Percentiles rank a stretch among this genome's conserved stretches.
These are phyloP conservation scores for Epinephelus awoara DNA, from an alignment of 2,797 vertebrate genomes.

Conservation along the genomic window DNA sequence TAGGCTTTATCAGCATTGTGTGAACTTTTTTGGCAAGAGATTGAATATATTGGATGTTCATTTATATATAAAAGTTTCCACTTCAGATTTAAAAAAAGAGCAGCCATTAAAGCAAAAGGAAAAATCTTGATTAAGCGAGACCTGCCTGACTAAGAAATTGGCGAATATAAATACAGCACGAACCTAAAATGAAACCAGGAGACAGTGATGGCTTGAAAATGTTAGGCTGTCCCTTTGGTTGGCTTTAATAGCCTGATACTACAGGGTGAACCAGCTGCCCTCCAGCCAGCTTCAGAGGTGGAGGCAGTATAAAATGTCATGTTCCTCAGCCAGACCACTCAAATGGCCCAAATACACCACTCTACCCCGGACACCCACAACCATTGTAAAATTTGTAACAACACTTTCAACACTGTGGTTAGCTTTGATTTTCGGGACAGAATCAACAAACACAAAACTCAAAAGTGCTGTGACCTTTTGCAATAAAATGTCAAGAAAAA, in stretches of 20 bases:
- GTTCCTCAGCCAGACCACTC: constrained; percentile 1
- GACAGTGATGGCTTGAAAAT: constrained; percentile 3
- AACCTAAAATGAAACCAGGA: constrained; percentile 10
- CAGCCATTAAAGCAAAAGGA: not conserved
- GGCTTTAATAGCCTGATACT: constrained; percentile 15
- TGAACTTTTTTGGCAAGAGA: too few relatives aligned
- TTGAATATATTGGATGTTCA: too few relatives aligned
- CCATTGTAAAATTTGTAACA: constrained; percentile 28
- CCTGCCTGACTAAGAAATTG: not conserved
- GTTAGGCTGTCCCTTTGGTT: constrained; percentile 5
- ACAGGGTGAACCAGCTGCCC: constrained; percentile 6
- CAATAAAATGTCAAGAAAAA: constrained; percentile 70
- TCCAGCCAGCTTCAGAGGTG: constrained; percentile 13
- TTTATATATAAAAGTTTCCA: too few relatives aligned
- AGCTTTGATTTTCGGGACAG: constrained; percentile 50
- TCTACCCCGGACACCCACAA: constrained; percentile 13
- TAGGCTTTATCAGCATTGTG: too few relatives aligned
- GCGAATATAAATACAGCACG: not conserved
- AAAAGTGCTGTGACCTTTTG: constrained; percentile 72
- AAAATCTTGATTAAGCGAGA: not conserved
- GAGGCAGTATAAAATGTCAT: constrained; percentile 15
- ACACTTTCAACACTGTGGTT: constrained; percentile 20
- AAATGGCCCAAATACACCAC: not conserved
- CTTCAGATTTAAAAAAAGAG: too few relatives aligned
- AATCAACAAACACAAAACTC: constrained; percentile 63